Evolutionary conservation across 1,140 invertebrate species (phyloP).

Genomic region (Bombus turneri): DNA sequence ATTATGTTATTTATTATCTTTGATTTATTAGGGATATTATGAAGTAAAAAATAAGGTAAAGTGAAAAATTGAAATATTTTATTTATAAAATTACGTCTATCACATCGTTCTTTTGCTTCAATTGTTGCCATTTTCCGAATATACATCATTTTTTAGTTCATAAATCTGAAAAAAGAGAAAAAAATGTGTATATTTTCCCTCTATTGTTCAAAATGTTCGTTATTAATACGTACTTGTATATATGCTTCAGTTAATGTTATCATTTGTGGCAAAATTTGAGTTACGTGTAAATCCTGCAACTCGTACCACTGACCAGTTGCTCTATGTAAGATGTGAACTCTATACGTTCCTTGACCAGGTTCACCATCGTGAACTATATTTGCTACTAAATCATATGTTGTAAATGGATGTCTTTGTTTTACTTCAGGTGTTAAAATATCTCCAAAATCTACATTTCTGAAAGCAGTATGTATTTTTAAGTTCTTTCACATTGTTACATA

Average conservation of each 20-base stretch:
- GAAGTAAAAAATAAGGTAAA: slow-evolving; percentile 14
- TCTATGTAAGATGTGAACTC: slow-evolving; percentile 97
- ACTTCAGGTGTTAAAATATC: slow-evolving; percentile 95
- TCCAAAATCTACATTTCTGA: slow-evolving; percentile 97
- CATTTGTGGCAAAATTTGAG: slow-evolving; percentile 99
- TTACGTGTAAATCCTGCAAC: slow-evolving; percentile 99
- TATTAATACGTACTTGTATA: slow-evolving; percentile 88
- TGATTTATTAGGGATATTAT: neutral
- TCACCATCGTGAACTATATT: slow-evolving; percentile 99
- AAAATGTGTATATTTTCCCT: neutral
- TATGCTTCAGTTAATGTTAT: slow-evolving; percentile 99
- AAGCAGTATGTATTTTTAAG: slow-evolving; percentile 67
- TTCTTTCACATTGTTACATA: slow-evolving; percentile 32
- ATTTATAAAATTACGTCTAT: slow-evolving; percentile 44
- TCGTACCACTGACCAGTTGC: slow-evolving; percentile 95
- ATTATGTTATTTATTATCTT: neutral
- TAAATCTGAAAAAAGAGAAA: slow-evolving; percentile 74
- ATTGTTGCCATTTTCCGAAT: slow-evolving; percentile 65
- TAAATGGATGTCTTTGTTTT: slow-evolving; percentile 89
- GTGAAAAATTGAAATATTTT: slow-evolving; percentile 57
- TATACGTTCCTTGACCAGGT: slow-evolving; percentile 96
- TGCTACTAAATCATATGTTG: slow-evolving; percentile 97
- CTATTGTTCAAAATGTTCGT: neutral
- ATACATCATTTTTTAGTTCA: slow-evolving; percentile 73
- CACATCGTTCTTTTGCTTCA: slow-evolving; percentile 51